Percentiles rank a stretch among this genome's conserved stretches.
These are phyloP conservation scores for Idaea straminata DNA, from an alignment of 2,888 invertebrate genomes.

Conservation along the genomic window DNA sequence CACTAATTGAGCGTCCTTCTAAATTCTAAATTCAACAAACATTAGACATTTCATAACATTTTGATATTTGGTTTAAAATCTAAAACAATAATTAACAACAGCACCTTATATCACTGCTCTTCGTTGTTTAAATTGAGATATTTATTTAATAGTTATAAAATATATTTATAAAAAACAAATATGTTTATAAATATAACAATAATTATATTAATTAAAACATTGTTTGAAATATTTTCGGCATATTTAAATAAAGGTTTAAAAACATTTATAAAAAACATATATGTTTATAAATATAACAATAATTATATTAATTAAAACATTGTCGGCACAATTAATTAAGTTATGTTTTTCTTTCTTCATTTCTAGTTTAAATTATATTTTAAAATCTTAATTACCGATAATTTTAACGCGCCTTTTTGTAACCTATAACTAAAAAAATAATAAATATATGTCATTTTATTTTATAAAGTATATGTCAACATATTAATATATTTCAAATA, in stretches of 20 bases:
- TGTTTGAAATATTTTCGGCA: neutral
- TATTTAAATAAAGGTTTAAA: neutral
- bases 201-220: neutral
- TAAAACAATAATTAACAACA: conserved; percentile 62
- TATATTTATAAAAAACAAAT: conserved; percentile 24
- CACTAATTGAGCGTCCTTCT: conserved; percentile 55
- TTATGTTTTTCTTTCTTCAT: too few relatives aligned
- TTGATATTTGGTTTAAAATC: conserved; percentile 68
- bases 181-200: conserved; percentile 2
- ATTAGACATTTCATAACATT: conserved; percentile 38
- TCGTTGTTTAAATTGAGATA: conserved; percentile 44
- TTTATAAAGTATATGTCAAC: too few relatives aligned
- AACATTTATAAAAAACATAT: neutral
- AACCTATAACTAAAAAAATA: too few relatives aligned
- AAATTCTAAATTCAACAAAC: conserved; percentile 43
- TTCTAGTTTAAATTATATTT: neutral
- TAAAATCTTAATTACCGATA: too few relatives aligned
- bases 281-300: neutral
- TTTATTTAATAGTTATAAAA: conserved; percentile 7
- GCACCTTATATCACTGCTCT: conserved; percentile 68
- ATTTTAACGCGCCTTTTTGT: too few relatives aligned
- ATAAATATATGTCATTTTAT: too few relatives aligned
- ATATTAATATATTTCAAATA: neutral
- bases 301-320: neutral
- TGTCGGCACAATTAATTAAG: neutral